These are phyloP conservation scores for Naja naja DNA, from an alignment of 2,113 vertebrate species.

Conservation along the genomic window DNA sequence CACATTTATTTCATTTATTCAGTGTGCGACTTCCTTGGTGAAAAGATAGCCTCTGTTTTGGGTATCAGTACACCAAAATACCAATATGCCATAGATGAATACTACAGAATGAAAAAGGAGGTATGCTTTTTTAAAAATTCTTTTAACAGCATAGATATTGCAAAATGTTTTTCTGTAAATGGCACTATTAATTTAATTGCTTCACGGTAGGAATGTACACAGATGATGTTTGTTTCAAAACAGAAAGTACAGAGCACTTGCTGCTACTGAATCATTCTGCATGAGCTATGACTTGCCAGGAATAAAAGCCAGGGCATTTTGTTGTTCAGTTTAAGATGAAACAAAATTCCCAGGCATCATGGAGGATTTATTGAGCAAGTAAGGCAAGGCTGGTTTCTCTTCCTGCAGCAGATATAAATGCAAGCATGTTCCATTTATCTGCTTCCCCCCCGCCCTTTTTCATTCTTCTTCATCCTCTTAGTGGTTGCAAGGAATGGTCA, in stretches of 20 bases:
- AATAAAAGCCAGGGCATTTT: not conserved
- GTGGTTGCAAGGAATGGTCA: not conserved
- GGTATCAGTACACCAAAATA: conserved; percentile 96
- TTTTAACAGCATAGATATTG: not conserved
- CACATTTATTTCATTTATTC: conserved; percentile 37
- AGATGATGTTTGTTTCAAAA: not conserved
- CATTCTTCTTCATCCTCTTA: not conserved
- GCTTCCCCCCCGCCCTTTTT: not conserved
- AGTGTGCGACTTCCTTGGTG: conserved; percentile 97
- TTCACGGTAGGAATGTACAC: not conserved
- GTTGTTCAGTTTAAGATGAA: not conserved
- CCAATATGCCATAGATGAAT: conserved; percentile 96
- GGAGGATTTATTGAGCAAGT: not conserved
- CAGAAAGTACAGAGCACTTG: not conserved
- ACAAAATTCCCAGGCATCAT: not conserved
- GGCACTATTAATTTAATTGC: not conserved
- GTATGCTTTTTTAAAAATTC: conserved; percentile 64
- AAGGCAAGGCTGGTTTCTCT: not conserved
- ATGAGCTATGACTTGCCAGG: not conserved
- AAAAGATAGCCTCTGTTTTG: conserved; percentile 92
- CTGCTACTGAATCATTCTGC: not conserved
- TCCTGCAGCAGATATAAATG: not conserved
- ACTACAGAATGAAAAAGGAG: conserved; percentile 95
- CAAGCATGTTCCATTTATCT: not conserved
- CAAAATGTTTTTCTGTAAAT: not conserved